These are phyloP conservation scores for Zalophus californianus DNA, from an alignment of 2,797 vertebrate species.

Conservation along the genomic window DNA sequence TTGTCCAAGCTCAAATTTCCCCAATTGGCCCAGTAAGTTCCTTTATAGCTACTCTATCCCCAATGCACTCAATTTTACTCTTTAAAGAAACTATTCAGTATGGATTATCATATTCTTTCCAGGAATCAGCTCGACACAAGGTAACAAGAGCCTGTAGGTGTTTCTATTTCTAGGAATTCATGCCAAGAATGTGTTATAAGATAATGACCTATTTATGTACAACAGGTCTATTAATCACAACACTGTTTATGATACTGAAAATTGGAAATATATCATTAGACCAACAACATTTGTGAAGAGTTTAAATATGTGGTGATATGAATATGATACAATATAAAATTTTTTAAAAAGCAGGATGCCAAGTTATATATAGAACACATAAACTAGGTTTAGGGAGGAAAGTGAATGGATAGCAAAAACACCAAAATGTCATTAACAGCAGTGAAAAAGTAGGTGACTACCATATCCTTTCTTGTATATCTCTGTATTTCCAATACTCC, in stretches of 20 bases:
- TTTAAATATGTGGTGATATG: background rate
- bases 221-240: background rate
- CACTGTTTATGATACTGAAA: background rate
- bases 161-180: background rate
- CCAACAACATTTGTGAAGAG: background rate
- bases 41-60: background rate
- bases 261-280: background rate
- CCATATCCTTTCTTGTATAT: background rate
- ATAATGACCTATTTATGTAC: background rate
- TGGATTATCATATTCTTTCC: background rate
- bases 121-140: background rate
- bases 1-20: background rate
- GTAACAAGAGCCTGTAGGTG: background rate
- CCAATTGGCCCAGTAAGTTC: background rate
- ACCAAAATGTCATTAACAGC: background rate
- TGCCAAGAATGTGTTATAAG: background rate
- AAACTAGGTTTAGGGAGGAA: background rate
- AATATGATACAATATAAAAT: background rate
- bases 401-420: background rate
- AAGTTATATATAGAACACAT: background rate
- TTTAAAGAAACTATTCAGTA: background rate
- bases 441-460: background rate
- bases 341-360: background rate
- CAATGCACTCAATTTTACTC: background rate
- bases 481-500: background rate